Percentiles rank a stretch among this genome's conserved stretches.
These are phyloP conservation scores for Hermaeophaga mercurialis DNA, from an alignment of 2,888 invertebrate genomes.

Conservation along the genomic window DNA sequence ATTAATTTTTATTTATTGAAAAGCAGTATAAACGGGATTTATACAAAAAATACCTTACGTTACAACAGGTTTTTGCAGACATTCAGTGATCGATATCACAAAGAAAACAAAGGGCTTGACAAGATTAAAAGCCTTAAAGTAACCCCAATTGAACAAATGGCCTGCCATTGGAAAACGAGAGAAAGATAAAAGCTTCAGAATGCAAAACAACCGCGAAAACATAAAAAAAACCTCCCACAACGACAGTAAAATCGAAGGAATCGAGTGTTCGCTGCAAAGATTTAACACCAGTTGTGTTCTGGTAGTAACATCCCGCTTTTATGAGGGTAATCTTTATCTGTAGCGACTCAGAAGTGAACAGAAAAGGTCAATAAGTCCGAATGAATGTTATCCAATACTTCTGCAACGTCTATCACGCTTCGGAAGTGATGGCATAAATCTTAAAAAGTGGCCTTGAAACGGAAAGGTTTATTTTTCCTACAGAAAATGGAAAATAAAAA, in stretches of 20 bases:
- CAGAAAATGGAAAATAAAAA: too few relatives aligned
- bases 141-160: slow-evolving; percentile 13
- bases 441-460: too few relatives aligned
- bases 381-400: slow-evolving; percentile 25
- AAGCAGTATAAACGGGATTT: too few relatives aligned
- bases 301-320: slow-evolving; percentile 25
- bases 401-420: slow-evolving; percentile 1
- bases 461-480: too few relatives aligned
- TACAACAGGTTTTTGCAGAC: too few relatives aligned
- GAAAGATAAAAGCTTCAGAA: slow-evolving; percentile 19
- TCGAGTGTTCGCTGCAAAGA: slow-evolving; percentile 27
- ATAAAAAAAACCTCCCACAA: slow-evolving; percentile 22
- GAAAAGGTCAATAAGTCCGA: slow-evolving; percentile 15
- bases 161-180: slow-evolving; percentile 9
- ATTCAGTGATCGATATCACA: too few relatives aligned
- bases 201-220: slow-evolving; percentile 28
- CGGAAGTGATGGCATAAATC: too few relatives aligned
- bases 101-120: too few relatives aligned
- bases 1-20: too few relatives aligned
- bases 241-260: slow-evolving; percentile 28
- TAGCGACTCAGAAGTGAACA: slow-evolving; percentile 21
- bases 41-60: too few relatives aligned
- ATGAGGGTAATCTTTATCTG: slow-evolving; percentile 29
- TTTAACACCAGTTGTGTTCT: slow-evolving; percentile 29
- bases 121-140: slow-evolving; percentile 6